Base-by-base conservation (phyloP, 2,888 invertebrate genomes). In the Dinocampus coccinellae region DNA sequence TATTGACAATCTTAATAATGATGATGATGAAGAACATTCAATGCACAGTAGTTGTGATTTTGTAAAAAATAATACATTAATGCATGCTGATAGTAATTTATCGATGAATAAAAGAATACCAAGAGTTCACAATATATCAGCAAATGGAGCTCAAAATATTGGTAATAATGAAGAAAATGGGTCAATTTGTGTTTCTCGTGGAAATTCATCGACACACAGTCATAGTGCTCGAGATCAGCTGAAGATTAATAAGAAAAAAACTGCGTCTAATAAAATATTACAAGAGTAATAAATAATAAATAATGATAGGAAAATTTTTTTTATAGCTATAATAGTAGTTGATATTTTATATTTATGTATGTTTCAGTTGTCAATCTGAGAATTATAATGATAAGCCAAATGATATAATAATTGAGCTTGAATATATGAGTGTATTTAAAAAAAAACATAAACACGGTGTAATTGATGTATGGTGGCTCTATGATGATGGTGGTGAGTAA, bases 381-480 rank as follows among this genome's bases (percentile, higher is more conserved):
- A 1, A 26, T 69, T 68, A 29, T 52, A 84, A 83, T 55, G 80
- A 83, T 4, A 85, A 82, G 60, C 81, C 79, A 52, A 84, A 83
- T 7, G 82, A 80, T 22, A 24, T 34, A 22, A 77, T 85, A 69
- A 34, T 80, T 29, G 74, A 79, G 3, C 88, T 95, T 6, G 90
- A 92, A 69, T 92, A 91, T 65, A 91, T 94, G 88, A 92, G 93
- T 13, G 89, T 94, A 75, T 96, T 96, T 87, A 92, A 93, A 75
- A 91, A 90, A 75, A 95, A 95, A 83, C 92, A 95, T 88, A 91
- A 92, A 69, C 91, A 92, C 74, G 96, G 97, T 11, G 93, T 92
- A 0, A 93, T 97, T 55, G 97, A 97, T 88, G 97, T 97, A 58
- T 97, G 97, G 95, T 98, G 98, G 98, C 88, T 98, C 80, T 98